These are phyloP conservation scores for Microcebus murinus DNA, from an alignment of 2,113 vertebrate genomes.

Conservation along the genomic window DNA sequence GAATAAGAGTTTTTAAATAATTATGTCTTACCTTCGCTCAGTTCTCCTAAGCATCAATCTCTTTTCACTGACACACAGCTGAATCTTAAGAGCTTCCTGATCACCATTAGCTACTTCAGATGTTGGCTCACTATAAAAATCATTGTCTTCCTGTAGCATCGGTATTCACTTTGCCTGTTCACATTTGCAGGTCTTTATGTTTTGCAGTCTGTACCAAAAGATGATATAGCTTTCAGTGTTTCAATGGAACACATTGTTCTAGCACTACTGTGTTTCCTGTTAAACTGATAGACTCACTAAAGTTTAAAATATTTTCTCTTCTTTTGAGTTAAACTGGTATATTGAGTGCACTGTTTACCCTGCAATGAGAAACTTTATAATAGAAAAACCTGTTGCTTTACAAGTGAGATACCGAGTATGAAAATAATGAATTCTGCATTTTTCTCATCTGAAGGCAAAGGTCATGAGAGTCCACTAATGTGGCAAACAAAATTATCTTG, in stretches of 20 bases:
- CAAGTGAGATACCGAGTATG: neutral
- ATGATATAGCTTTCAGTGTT: neutral
- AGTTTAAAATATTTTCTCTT: neutral
- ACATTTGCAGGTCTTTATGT: neutral
- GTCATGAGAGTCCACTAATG: neutral
- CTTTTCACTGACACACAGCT: neutral
- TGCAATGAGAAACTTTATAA: neutral
- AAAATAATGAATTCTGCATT: neutral
- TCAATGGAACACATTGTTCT: neutral
- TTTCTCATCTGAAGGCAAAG: constrained; percentile 16
- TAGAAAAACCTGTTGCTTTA: neutral
- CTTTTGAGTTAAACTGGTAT: neutral
- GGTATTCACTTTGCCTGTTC: neutral
- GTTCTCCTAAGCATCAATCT: neutral
- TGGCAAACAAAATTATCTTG: neutral
- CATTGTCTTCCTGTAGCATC: neutral
- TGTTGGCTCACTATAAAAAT: neutral
- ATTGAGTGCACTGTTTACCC: neutral
- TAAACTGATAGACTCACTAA: neutral
- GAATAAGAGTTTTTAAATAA: neutral
- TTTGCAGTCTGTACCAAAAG: neutral
- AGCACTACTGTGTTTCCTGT: neutral
- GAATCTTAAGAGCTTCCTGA: neutral
- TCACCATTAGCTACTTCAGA: neutral
- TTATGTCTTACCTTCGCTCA: neutral